Base-by-base conservation (phyloP, 2,113 vertebrate species). In the Actenoides lindsayi region DNA sequence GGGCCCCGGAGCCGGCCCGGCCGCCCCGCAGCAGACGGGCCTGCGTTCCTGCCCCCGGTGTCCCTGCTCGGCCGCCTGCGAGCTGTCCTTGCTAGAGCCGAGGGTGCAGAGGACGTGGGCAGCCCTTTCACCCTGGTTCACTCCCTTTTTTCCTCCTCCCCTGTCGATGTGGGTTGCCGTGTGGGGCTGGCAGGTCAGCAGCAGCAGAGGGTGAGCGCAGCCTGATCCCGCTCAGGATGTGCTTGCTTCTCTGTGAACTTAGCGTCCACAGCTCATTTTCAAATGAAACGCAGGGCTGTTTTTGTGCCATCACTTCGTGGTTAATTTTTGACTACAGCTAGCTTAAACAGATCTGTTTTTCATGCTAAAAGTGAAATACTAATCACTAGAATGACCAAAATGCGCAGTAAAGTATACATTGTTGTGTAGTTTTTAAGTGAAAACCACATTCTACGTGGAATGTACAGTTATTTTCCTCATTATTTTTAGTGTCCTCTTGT, bases 401-500 rank as follows among this genome's bases (percentile, higher is more conserved):
- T 3, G 2, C 3, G 3, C 10, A 0, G 17, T n/a, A 53, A 51
- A 63, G 4, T 28, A 5, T 9, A 11, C 2, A 6, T 68, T 51
- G 35, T 30, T 20, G 10, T 35, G 15, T 71, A 44, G 6, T 25
- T 79, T 42, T 15, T 20, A 63, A 35, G 13, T 48, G 28, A 48
- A 62, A 71, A 77, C 41, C 20, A 46, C 9, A 2, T 48, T 77
- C 13, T 41, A 2, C 16, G 56, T 59, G 21, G 2, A 73, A 77
- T 41, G 41, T 50, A 67, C 21, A 57, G 90, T 18, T 75, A 51
- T 54, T 93, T 95, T 74, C 70, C 53, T 51, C 31, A 59, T 51
- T 86, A 41, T 90, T 94, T 19, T 96, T 95, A 83, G 89, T 97
- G 81, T 94, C 73, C 73, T 90, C 93, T 96, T 87, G 84, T 94